Evolutionary conservation across 2,888 invertebrate species (phyloP).

Genomic region (Melanotus villosus): DNA sequence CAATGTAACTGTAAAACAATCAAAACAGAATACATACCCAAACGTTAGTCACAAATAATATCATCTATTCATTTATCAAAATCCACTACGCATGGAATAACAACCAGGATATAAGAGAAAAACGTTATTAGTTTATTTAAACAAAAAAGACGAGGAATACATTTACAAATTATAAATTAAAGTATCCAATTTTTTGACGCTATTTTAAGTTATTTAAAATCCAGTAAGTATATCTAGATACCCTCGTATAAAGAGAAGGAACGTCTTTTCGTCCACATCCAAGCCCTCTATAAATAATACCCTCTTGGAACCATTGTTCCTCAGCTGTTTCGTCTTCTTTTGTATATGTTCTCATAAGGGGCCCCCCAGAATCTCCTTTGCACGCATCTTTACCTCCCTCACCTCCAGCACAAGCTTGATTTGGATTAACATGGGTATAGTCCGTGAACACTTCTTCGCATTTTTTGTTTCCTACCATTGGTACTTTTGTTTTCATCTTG

Average conservation of each 20-base stretch:
- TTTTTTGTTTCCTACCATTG: slow-evolving; percentile 11
- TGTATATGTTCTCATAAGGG: slow-evolving; percentile 73
- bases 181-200: no score
- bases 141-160: no score
- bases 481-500: slow-evolving; percentile 30
- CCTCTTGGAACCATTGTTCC: slow-evolving; percentile 72
- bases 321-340: slow-evolving; percentile 53
- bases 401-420: slow-evolving; percentile 39
- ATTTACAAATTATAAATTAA: no score
- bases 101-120: no score
- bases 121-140: no score
- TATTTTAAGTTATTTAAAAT: slow-evolving; percentile 26
- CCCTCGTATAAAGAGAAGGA: slow-evolving; percentile 79
- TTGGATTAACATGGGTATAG: slow-evolving; percentile 28
- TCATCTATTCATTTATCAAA: no score
- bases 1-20: no score
- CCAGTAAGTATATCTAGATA: slow-evolving; percentile 33
- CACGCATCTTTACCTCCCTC: slow-evolving; percentile 73
- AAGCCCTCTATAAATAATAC: slow-evolving; percentile 79
- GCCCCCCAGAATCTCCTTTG: slow-evolving; percentile 84
- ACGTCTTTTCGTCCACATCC: slow-evolving; percentile 78
- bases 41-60: no score
- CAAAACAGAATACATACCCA: no score
- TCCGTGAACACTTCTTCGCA: slow-evolving; percentile 13
- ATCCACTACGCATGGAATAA: no score